Evolutionary conservation across 1,140 invertebrate genomes (phyloP), one percentile per base, ranked within the genome.

Genomic region (Cyclina sinensis): DNA sequence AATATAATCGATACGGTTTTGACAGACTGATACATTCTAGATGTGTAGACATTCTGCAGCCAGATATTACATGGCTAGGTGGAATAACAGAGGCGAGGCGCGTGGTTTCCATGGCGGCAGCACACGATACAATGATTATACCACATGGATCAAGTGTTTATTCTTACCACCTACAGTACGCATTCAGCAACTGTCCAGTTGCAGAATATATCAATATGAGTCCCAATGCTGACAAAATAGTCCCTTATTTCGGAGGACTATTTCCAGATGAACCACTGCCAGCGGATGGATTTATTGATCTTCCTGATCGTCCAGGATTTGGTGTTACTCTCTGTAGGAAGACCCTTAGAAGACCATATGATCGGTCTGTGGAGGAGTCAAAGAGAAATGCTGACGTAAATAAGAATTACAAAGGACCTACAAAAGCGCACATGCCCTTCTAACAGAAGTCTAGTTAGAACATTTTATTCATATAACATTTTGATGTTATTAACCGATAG

Each of bases 91-190:
- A 94, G 65, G 94, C 94, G 18, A 90, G 92, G 21, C 51, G 92
- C 24, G 88, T 95, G 24, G 91, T 94, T 80, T 92, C 94, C 21
- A 92, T 95, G 92, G 94, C 93, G 51, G 91, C 93, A 0, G 91
- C 94, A 0, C 78, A 92, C n/a, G 94, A 95, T 70, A 89, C 89
- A 0, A 48, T 93, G 27, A 91, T 95, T 0, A 93, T 95, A 62
- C 94, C 94, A 1, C 94, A 95, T 70, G 94, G 93, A 12, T 95
- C 94, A 24, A 94, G 93, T 59, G 91, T 95, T 0, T 95, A 94
- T 85, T 95, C 94, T 0, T 95, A 95, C 83, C 94, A 95, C 74
- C 92, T 95, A 0, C 94, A 95, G 74, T 94, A 94, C 73, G 94
- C 93, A 21, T 95, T 94, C 85, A 84, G 84, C 37, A 95, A 95